Percentiles rank a stretch among this genome's conserved stretches.
Evolutionary conservation across 2,797 vertebrate genomes (phyloP).

Genomic region (Lepilemur ruficaudatus): DNA sequence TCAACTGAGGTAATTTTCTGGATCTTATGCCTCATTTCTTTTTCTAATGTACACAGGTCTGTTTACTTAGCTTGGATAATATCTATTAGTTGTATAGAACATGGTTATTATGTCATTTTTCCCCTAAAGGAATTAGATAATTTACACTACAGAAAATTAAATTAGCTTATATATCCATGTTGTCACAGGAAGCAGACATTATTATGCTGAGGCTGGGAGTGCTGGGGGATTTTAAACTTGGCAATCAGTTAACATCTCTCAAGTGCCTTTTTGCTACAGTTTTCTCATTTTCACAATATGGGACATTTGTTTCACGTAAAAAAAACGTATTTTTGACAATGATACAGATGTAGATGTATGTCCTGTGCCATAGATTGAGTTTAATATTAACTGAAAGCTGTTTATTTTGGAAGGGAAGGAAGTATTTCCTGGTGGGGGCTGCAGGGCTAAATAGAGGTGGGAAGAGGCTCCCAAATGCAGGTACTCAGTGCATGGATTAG

Average conservation of each 20-base stretch:
- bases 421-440: neutral
- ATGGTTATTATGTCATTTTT: neutral
- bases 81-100: neutral
- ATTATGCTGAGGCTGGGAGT: neutral
- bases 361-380: neutral
- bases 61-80: neutral
- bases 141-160: neutral
- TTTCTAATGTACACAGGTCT: neutral
- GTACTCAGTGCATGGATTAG: neutral
- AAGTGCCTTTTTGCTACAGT: neutral
- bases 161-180: neutral
- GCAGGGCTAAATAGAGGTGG: neutral
- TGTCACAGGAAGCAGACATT: neutral
- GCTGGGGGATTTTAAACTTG: neutral
- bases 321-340: neutral
- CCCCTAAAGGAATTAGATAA: neutral
- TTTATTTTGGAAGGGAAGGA: neutral
- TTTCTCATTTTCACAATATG: neutral
- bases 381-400: neutral
- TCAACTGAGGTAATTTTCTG: neutral
- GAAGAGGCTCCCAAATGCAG: neutral
- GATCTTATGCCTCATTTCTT: neutral
- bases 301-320: neutral
- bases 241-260: neutral
- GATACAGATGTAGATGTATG: neutral